Evolutionary conservation across 2,797 vertebrate genomes (phyloP).

Genomic region (Sitta carolinensis): DNA sequence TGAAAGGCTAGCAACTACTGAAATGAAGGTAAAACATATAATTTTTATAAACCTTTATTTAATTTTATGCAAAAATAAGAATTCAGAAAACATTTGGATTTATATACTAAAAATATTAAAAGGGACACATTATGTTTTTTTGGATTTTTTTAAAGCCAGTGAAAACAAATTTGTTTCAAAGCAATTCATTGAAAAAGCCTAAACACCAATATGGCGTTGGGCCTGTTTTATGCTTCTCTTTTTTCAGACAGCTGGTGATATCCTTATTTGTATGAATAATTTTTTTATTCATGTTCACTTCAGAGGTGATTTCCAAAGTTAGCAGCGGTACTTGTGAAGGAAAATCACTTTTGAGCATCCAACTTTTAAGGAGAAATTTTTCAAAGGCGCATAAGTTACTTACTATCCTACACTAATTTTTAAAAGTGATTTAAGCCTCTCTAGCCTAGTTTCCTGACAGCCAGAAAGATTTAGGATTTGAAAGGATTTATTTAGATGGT

Average conservation of each 20-base stretch:
- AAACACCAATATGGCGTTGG: not conserved
- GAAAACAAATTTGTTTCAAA: not conserved
- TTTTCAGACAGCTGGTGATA: constrained; percentile 7
- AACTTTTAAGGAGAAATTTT: constrained; percentile 15
- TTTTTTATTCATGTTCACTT: constrained; percentile 21
- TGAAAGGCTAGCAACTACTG: not conserved
- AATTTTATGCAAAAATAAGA: not conserved
- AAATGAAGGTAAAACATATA: not conserved
- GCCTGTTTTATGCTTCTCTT: not conserved
- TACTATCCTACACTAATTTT: constrained; percentile 25
- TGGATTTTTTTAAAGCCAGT: not conserved
- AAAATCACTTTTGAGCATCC: not conserved
- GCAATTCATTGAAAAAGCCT: not conserved
- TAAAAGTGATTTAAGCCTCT: constrained; percentile 29
- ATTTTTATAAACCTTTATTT: not conserved
- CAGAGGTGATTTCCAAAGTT: constrained; percentile 22
- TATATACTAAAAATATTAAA: not conserved
- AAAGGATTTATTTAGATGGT: constrained; percentile 55
- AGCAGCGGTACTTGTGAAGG: not conserved
- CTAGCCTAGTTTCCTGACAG: constrained; percentile 25
- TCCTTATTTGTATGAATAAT: constrained; percentile 5
- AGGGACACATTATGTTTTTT: not conserved
- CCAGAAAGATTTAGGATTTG: constrained; percentile 65
- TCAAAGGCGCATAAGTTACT: constrained; percentile 24
- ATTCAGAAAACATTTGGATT: not conserved